Base-by-base conservation (phyloP, 2,797 vertebrate species). In the Lepidocolaptes lacrymiger region DNA sequence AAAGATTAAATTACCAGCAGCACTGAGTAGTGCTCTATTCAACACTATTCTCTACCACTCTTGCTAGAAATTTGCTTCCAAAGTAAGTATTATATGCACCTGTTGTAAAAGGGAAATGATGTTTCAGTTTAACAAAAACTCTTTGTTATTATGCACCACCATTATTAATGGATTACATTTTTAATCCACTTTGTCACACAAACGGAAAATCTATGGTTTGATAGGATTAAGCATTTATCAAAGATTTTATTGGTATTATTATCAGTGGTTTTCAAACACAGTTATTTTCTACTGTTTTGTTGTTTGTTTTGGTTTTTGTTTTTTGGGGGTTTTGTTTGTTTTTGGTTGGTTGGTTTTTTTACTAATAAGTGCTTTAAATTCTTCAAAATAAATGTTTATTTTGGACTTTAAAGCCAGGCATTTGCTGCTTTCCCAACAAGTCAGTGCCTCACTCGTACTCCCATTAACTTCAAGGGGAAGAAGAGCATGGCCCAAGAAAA, bases 101-200 rank as follows among this genome's bases (percentile, higher is more conserved):
- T 93, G 32, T 48, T 89, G 30, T 88, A 90, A 93, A 88, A 18
- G 41, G 48, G 82, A 96, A 93, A 74, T 46, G 16, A 19, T 44
- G 73, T 52, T 93, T 95, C 49, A 75, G n/a, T 63, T 95, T 85
- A 95, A 96, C 44, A 71, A 89, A 92, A 77, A 51, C 61, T 79
- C 48, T 93, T 91, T 93, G 49, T 90, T 93, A 68, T 76, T 87
- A 94, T 80, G 83, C 30, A 62, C 36, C 83, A 88, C 62, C 75
- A 56, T 96, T 68, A 91, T 74, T 72, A 69, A 95, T 94, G 63
- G 87, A 91, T 96, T 85, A 89, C 27, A 36, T 26, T 84, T 95
- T 91, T 89, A 91, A 93, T 91, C 43, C 56, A 95, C 49, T 82
- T 96, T 87, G 59, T 51, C 72, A 94, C 28, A 88, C 84, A 97